Evolutionary conservation across 2,888 invertebrate species (phyloP).

Genomic region (Hecatera dysodea): DNA sequence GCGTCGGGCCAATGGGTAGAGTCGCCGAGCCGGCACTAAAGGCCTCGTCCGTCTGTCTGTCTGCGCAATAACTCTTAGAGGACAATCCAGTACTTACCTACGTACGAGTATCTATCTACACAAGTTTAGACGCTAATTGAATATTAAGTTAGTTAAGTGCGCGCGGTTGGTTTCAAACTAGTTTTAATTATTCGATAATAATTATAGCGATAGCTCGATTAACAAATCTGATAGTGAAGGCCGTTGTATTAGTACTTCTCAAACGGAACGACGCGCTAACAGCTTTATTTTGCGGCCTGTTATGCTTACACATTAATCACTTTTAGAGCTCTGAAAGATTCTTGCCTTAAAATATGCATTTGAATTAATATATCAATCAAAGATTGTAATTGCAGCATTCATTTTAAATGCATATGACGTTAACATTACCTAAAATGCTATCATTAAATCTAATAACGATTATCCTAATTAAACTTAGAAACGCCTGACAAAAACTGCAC

Average conservation of each 20-base stretch:
- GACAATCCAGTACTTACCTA: conserved; percentile 61
- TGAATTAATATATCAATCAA: conserved; percentile 4
- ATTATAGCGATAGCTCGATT: conserved; percentile 76
- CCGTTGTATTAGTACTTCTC: conserved; percentile 46
- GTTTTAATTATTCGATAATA: conserved; percentile 82
- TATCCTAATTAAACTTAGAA: conserved; percentile 39
- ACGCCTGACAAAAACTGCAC: conserved; percentile 26
- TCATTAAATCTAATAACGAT: conserved; percentile 40
- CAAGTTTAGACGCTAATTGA: conserved; percentile 79
- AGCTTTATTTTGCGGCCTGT: conserved; percentile 37
- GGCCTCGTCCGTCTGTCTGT: conserved; percentile 68
- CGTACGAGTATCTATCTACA: conserved; percentile 28
- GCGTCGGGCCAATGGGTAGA: conserved; percentile 3
- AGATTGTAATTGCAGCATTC: background rate
- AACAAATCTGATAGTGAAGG: conserved; percentile 72
- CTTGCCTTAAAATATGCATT: conserved; percentile 14
- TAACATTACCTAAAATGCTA: conserved; percentile 1
- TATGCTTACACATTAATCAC: conserved; percentile 2
- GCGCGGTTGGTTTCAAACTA: conserved; percentile 80
- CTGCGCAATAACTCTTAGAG: conserved; percentile 62
- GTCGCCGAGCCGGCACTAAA: conserved; percentile 5
- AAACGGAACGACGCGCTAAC: conserved; percentile 34
- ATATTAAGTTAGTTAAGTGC: conserved; percentile 80
- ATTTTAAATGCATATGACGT: conserved; percentile 16
- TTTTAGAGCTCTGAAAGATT: too few species aligned